Evolutionary conservation across 2,113 vertebrate species (phyloP).

Genomic region (Columbina picui): DNA sequence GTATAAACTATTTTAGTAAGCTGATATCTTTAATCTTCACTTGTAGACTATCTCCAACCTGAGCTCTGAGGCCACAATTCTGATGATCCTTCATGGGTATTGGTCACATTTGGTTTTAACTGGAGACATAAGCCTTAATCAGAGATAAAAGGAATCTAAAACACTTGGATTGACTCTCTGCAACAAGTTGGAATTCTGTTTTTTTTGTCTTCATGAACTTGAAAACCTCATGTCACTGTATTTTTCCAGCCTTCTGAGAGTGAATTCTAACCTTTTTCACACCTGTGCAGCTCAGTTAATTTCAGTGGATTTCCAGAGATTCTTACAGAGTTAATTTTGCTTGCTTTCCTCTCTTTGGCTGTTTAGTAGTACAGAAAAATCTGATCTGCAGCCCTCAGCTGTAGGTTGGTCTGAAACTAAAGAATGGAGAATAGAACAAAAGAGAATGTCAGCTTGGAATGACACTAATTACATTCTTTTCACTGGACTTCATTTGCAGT

Average conservation of each 20-base stretch:
- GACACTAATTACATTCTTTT: slow-evolving; percentile 49
- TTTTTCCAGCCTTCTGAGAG: not conserved
- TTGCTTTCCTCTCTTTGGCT: not conserved
- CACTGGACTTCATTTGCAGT: not conserved
- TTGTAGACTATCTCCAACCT: not conserved
- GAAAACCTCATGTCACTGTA: not conserved
- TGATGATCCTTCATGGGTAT: not conserved
- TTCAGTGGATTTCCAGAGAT: not conserved
- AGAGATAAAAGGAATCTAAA: not conserved
- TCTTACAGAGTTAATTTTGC: not conserved
- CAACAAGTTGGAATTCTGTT: not conserved
- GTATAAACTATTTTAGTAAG: not conserved
- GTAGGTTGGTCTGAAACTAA: not conserved
- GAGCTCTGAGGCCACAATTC: not conserved
- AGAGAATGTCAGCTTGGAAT: not conserved
- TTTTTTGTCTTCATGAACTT: not conserved
- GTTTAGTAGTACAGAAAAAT: not conserved
- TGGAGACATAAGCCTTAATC: not conserved
- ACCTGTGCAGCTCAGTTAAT: not conserved
- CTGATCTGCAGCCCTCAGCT: not conserved
- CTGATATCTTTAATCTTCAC: not conserved
- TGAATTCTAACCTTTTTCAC: not conserved
- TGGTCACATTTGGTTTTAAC: not conserved
- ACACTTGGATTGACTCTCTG: not conserved
- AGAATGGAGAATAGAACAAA: not conserved